These are phyloP conservation scores for Drosophila aldrichi DNA, from an alignment of 2,888 invertebrate genomes.

Conservation along the genomic window DNA sequence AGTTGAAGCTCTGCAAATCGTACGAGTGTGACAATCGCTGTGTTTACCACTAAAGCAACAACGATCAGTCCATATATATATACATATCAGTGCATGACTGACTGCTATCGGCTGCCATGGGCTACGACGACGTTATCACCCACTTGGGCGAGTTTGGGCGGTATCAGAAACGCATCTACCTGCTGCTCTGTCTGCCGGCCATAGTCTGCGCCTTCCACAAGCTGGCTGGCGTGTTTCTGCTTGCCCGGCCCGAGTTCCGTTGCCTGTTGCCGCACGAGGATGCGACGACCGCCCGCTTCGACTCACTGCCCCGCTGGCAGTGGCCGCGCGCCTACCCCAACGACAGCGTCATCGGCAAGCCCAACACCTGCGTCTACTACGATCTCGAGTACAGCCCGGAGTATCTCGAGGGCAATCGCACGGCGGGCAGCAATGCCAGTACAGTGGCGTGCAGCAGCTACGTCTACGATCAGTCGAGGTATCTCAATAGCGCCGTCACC, in stretches of 20 bases:
- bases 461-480: conserved; percentile 88
- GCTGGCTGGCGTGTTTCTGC: conserved; percentile 89
- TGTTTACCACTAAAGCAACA: conserved; percentile 29
- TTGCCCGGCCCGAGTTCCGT: conserved; percentile 88
- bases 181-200: conserved; percentile 89
- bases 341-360: conserved; percentile 85
- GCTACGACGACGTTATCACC: conserved; percentile 90
- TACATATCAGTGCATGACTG: neutral
- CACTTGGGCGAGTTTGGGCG: conserved; percentile 90
- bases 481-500: conserved; percentile 88
- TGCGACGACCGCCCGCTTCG: conserved; percentile 84
- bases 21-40: conserved; percentile 49
- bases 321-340: conserved; percentile 87
- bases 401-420: conserved; percentile 75
- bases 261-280: conserved; percentile 88
- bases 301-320: conserved; percentile 83
- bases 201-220: conserved; percentile 91
- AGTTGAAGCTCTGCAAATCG: conserved; percentile 47
- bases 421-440: conserved; percentile 58
- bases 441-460: conserved; percentile 86
- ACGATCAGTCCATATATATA: neutral
- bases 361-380: conserved; percentile 87
- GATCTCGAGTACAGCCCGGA: conserved; percentile 83
- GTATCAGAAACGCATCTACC: conserved; percentile 90
- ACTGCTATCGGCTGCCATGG: conserved; percentile 86